phyloP scores from a whole-genome alignment of 2,888 invertebrate genomes.

The Callosobruchus maculatus region DNA sequence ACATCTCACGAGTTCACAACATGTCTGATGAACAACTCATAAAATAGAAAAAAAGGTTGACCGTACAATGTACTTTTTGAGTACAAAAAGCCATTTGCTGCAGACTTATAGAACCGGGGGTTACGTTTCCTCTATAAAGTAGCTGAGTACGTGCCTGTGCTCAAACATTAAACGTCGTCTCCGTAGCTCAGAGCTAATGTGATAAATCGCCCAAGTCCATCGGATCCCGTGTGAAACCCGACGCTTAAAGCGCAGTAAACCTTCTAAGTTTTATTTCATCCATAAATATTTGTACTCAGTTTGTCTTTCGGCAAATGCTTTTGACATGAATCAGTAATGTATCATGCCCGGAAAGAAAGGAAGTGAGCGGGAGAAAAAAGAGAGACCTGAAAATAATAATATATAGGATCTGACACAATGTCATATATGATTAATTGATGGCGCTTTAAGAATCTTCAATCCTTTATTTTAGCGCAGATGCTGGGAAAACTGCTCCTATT shows the following conservation, averaged over 20 bases:
- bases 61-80: too few species aligned
- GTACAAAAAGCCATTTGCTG: too few species aligned
- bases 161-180: not conserved
- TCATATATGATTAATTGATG: slow-evolving; percentile 37
- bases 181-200: not conserved
- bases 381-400: slow-evolving; percentile 38
- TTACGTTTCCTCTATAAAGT: not conserved
- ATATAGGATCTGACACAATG: slow-evolving; percentile 39
- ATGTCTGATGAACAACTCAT: too few species aligned
- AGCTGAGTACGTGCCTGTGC: not conserved
- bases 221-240: not conserved
- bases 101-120: too few species aligned
- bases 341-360: slow-evolving; percentile 21
- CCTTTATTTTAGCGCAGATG: slow-evolving; percentile 14
- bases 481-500: slow-evolving; percentile 5
- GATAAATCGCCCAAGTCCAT: not conserved
- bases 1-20: too few species aligned
- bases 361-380: slow-evolving; percentile 18
- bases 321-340: slow-evolving; percentile 35
- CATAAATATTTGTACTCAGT: slow-evolving; percentile 3
- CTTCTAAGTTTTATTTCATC: not conserved
- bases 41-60: too few species aligned
- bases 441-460: slow-evolving; percentile 14
- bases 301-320: slow-evolving; percentile 31
- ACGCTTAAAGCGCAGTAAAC: not conserved